Base-by-base conservation (phyloP, 2,113 vertebrate genomes). In the Sinocyclocheilus anophthalmus region DNA sequence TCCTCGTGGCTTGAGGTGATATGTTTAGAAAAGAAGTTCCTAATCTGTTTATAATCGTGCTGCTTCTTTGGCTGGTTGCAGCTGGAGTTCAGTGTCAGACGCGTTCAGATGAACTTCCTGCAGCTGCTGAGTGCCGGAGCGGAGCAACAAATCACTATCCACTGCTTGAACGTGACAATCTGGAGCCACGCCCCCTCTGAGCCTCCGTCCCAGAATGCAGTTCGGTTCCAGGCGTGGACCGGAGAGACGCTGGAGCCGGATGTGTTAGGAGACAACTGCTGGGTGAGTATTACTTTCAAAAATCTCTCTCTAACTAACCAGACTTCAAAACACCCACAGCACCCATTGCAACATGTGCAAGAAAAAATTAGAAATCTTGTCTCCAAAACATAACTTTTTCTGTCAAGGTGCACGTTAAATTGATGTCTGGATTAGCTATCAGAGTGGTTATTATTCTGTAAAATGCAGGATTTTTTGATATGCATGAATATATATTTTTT, bases 71-170 rank as follows among this genome's bases (percentile, higher is more conserved):
- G 14, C 20, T 61, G 50, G 22, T 10, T 7, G 16, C 30, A 99
- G 98, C 93, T 97, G 88, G 94, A 96, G 83, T 95, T 99, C 59
- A 95, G 89, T 42, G 76, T 97, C 0, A 96, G 96, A 8, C 93
- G 94, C 26, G 97, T 99, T 81, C 98, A 99, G 94, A 95, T 99
- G 96, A 99, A 98, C 90, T 99, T 99, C 89, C 94, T 99, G 70
- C 97, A 97, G 22, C 94, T 99, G 90, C 94, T 99, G 90, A 99
- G 97, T 92, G 96, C 96, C 0, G 96, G 97, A 91, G 97, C 96
- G 3, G 95, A 96, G n/a, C 98, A 99, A 92, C 96, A 97, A 84
- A 94, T 99, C 94, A 96, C 95, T 90, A 94, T 99, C 93, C 97
- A 99, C 94, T 99, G 98, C 93, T 94, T 98, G 48, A 97, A 99